These are phyloP conservation scores for Albula glossodonta DNA, from an alignment of 2,113 vertebrate genomes.

Conservation along the genomic window DNA sequence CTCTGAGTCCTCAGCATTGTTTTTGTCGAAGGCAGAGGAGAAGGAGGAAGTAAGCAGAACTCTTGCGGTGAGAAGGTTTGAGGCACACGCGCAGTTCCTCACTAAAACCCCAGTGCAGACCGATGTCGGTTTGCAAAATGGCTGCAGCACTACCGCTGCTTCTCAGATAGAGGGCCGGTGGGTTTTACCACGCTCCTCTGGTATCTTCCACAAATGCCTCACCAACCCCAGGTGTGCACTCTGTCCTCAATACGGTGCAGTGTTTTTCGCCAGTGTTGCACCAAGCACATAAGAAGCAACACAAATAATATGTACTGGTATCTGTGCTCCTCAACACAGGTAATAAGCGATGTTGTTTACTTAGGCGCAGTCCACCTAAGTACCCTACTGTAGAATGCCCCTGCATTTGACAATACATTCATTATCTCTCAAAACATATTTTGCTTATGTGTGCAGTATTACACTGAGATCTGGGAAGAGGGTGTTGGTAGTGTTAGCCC, in stretches of 20 bases:
- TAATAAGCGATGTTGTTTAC: background rate
- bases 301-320: background rate
- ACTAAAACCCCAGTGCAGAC: slow-evolving; percentile 56
- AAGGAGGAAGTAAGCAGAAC: slow-evolving; percentile 30
- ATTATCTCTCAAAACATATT: slow-evolving; percentile 1
- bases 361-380: background rate
- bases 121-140: slow-evolving; percentile 62
- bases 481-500: background rate
- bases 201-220: slow-evolving; percentile 35
- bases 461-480: background rate
- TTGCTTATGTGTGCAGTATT: slow-evolving; percentile 5
- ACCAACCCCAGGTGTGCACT: background rate
- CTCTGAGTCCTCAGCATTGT: background rate
- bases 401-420: background rate
- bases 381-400: background rate
- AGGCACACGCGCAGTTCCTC: slow-evolving; percentile 33
- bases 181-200: slow-evolving; percentile 54
- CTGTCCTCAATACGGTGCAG: background rate
- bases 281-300: background rate
- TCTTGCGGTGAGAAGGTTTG: slow-evolving; percentile 26
- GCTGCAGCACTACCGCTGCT: slow-evolving; percentile 50
- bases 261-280: background rate
- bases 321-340: background rate
- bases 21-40: background rate
- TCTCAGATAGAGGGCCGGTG: slow-evolving; percentile 43